Conservation (phyloP, 1,140 invertebrate species). For the Penaeus vannamei region DNA sequence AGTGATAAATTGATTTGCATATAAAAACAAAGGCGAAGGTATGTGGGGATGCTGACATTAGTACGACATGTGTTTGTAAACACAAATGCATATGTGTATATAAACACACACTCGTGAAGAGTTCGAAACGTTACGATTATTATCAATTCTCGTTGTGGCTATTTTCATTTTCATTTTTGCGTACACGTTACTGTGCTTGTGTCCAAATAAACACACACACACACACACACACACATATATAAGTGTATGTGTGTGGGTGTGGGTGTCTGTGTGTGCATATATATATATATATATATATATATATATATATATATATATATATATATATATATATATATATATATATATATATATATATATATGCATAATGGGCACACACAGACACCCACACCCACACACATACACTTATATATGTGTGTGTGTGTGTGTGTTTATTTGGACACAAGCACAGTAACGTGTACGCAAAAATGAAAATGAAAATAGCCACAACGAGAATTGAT, state of each 20-base stretch:
- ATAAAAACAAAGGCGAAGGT: conserved; percentile 3
- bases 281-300: conserved; percentile 28
- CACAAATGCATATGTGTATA: not conserved
- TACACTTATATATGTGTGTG: not conserved
- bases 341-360: not conserved
- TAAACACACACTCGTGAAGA: not conserved
- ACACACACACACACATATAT: not conserved
- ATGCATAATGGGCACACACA: not conserved
- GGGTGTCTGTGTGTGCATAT: not conserved
- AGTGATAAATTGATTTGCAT: not conserved
- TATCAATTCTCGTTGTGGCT: too few species aligned
- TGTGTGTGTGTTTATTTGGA: not conserved
- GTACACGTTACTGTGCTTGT: too few species aligned
- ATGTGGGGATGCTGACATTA: not conserved
- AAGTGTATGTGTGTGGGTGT: not conserved
- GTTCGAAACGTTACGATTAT: too few species aligned
- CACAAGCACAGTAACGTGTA: too few species aligned
- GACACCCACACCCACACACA: not conserved
- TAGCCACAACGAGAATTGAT: too few species aligned
- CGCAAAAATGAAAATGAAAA: too few species aligned
- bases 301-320: conserved; percentile 22
- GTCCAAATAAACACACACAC: not conserved
- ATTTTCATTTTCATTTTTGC: too few species aligned
- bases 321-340: not conserved
- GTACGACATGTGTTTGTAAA: not conserved